phyloP scores from a whole-genome alignment of 2,888 invertebrate species.

The Apomyelois bistriatella region DNA sequence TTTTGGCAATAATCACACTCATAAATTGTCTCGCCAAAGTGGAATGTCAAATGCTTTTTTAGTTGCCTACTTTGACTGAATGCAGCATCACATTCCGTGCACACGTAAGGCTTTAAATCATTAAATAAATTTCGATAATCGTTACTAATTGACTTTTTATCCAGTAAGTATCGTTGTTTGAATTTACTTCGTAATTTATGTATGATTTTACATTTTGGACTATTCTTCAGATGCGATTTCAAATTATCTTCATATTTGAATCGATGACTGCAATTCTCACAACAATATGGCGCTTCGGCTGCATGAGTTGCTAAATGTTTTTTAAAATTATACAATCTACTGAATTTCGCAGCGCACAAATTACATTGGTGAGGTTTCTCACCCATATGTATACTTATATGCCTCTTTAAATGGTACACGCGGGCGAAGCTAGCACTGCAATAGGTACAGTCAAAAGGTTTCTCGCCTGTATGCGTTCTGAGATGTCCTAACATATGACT shows the following conservation, averaged over 20 bases:
- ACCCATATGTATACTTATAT: conserved; percentile 19
- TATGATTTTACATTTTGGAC: not conserved
- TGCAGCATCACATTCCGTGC: not conserved
- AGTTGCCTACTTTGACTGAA: not conserved
- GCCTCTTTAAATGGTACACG: conserved; percentile 11
- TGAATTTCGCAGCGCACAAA: not conserved
- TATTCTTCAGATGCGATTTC: not conserved
- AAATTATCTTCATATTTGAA: not conserved
- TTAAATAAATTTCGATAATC: not conserved
- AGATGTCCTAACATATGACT: not conserved
- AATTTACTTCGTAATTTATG: not conserved
- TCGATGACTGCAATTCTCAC: not conserved
- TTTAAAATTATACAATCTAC: not conserved
- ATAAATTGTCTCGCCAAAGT: not conserved
- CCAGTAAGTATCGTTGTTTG: not conserved
- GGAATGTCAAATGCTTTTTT: not conserved
- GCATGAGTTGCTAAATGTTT: not conserved
- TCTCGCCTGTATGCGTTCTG: not conserved
- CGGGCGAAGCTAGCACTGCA: conserved; percentile 8
- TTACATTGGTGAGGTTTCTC: conserved; percentile 16
- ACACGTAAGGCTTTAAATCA: not conserved
- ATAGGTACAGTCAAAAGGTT: not conserved
- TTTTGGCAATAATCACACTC: not conserved
- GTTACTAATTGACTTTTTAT: not conserved
- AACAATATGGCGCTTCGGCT: not conserved